phyloP scores from a whole-genome alignment of 2,113 vertebrate genomes.

The Vanacampus margaritifer region DNA sequence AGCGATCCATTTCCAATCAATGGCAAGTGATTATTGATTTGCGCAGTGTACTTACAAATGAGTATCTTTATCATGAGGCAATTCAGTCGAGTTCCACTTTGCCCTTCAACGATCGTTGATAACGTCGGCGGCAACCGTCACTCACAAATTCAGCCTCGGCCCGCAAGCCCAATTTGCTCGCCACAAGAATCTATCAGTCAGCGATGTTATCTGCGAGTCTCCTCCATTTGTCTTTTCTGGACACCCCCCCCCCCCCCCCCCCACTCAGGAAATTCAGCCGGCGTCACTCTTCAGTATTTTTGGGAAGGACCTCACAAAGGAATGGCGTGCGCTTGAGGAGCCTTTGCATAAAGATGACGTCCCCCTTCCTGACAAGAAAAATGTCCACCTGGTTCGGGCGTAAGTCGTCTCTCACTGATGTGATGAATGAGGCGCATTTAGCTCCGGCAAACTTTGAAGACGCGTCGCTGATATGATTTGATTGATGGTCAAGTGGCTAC shows the following conservation, averaged over 20 bases:
- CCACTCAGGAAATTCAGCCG: constrained; percentile 10
- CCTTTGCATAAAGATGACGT: constrained; percentile 69
- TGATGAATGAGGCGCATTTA: constrained; percentile 76
- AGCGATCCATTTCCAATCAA: constrained; percentile 37
- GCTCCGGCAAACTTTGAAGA: constrained; percentile 69
- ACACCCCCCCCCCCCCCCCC: background rate
- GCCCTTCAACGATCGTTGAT: constrained; percentile 53
- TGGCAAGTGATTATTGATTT: constrained; percentile 55
- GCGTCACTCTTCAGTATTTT: constrained; percentile 17
- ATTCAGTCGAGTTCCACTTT: constrained; percentile 55
- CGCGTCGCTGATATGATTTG: constrained; percentile 70
- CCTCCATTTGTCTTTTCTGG: constrained; percentile 51
- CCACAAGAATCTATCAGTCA: constrained; percentile 63
- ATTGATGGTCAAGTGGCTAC: constrained; percentile 65
- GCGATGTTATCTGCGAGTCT: constrained; percentile 68
- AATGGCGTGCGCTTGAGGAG: constrained; percentile 56
- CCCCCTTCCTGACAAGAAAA: constrained; percentile 65
- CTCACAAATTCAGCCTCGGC: constrained; percentile 63
- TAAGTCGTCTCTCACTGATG: constrained; percentile 22
- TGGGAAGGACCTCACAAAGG: constrained; percentile 61
- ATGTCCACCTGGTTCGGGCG: constrained; percentile 45
- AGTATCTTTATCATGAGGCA: constrained; percentile 55
- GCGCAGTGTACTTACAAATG: constrained; percentile 34
- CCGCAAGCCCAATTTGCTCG: constrained; percentile 69
- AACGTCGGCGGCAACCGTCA: constrained; percentile 53